These are phyloP conservation scores for Proisotoma minuta DNA, from an alignment of 2,888 invertebrate genomes.

Conservation along the genomic window DNA sequence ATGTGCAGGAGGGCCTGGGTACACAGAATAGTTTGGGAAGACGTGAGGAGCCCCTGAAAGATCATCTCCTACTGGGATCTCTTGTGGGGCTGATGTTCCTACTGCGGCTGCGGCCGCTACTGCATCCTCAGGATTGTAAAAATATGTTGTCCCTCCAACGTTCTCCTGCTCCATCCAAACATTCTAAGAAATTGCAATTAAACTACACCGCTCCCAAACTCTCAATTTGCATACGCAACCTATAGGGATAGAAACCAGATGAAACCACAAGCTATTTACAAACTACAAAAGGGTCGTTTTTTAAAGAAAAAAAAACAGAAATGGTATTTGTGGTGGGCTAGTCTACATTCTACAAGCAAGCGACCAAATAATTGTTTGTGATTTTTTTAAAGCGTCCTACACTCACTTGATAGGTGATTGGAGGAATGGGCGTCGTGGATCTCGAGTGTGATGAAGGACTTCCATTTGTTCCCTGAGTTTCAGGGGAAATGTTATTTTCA, in stretches of 20 bases:
- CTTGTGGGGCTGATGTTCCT: constrained; percentile 21
- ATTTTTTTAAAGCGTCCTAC: too few species aligned
- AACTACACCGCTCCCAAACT: neutral
- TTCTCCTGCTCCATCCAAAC: constrained; percentile 62
- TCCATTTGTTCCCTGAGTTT: constrained; percentile 10
- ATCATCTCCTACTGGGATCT: constrained; percentile 21
- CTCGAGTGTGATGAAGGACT: constrained; percentile 18
- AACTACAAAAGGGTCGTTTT: too few species aligned
- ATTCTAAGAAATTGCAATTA: constrained; percentile 5
- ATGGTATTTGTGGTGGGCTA: too few species aligned
- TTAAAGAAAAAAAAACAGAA: too few species aligned
- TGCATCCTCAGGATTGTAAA: constrained; percentile 59
- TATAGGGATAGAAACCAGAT: too few species aligned
- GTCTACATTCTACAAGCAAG: too few species aligned
- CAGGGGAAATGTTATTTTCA: constrained; percentile 9
- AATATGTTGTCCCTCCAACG: constrained; percentile 92
- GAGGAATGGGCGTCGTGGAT: constrained; percentile 22
- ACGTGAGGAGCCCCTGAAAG: constrained; percentile 33
- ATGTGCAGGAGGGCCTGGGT: constrained; percentile 62
- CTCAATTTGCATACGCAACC: too few species aligned
- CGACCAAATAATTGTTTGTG: too few species aligned
- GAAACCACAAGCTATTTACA: too few species aligned
- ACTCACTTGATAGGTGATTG: constrained; percentile 21
- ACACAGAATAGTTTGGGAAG: constrained; percentile 57
- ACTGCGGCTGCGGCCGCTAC: constrained; percentile 48